Evolutionary conservation across 2,797 vertebrate species (phyloP), one percentile per base, ranked within the genome.

Genomic region (Ciconia nigra): DNA sequence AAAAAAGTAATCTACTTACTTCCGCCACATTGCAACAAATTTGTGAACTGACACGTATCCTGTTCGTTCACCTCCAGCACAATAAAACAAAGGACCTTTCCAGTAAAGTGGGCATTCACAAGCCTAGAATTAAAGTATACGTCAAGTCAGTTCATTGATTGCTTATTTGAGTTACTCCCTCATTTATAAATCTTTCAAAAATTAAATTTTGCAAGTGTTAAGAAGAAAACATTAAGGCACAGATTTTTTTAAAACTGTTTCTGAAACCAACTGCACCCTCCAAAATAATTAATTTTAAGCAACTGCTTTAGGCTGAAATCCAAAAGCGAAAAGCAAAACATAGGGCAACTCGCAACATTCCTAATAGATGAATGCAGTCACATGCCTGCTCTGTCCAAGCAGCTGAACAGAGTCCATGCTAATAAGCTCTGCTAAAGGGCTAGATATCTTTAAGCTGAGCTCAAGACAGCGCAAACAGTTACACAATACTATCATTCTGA

Each of bases 21-120:
- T 99, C 97, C 99, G 98, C 99, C 99, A 99, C 99, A 99, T 99
- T 89, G 99, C 99, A 92, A 99, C 97, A 80, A 99, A 99, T 98
- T 99, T 99, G 98, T 99, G 99, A 81, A 99, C 99, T 1, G 99
- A 99, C 95, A 99, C 98, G 2, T 98, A 98, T 97, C 99, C 99
- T 29, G 99, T 99, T 98, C 99, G 98, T 97, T 99, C 99, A 76
- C 99, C 99, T 92, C 99, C 99, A 67, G 99, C 98, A 28, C 98
- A 98, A 85, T 97, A 99, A 98, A 99, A 99, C 96, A 99, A 98
- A 85, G 99, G 99, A 49, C 98, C 98, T 98, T 99, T 99, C 99
- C 99, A 99, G 97, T 99, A 99, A 61, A 99, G 98, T 7, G 99
- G 99, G 94, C 99, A 99, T 96, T 99, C 99, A 41, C 99, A 99